phyloP scores from a whole-genome alignment of 2,113 vertebrate species.

The Tyto alba region DNA sequence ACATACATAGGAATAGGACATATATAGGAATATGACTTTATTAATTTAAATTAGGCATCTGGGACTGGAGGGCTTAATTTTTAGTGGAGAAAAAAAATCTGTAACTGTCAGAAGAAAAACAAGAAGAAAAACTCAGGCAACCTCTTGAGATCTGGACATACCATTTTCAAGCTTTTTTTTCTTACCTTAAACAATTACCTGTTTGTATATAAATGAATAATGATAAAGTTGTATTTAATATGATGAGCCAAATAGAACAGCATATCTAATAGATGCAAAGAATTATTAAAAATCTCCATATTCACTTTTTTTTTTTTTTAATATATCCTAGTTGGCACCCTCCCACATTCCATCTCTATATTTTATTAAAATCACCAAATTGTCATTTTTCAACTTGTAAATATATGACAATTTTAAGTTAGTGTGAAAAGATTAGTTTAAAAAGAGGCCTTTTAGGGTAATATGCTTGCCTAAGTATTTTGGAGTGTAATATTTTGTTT shows the following conservation, averaged over 20 bases:
- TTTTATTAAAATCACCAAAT: not conserved
- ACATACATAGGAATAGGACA: no score
- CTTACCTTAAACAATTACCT: not conserved
- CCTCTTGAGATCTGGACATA: not conserved
- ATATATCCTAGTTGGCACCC: not conserved
- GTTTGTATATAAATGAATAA: not conserved
- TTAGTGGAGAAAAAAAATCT: not conserved
- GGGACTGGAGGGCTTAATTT: not conserved
- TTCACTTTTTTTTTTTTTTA: not conserved
- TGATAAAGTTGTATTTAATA: not conserved
- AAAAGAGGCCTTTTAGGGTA: not conserved
- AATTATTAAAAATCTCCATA: not conserved
- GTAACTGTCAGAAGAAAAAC: not conserved
- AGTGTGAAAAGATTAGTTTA: not conserved
- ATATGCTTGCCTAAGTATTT: not conserved
- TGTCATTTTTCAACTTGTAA: not conserved
- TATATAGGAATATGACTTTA: not conserved
- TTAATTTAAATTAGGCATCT: not conserved
- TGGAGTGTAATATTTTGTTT: not conserved
- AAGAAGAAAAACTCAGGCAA: not conserved
- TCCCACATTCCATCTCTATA: not conserved
- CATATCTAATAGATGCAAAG: not conserved
- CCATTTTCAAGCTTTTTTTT: not conserved
- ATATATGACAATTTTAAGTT: not conserved
- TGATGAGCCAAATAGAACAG: not conserved